Evolutionary conservation across 2,113 vertebrate species (phyloP), one percentile per base, ranked within the genome.

Genomic region (Lota lota): DNA sequence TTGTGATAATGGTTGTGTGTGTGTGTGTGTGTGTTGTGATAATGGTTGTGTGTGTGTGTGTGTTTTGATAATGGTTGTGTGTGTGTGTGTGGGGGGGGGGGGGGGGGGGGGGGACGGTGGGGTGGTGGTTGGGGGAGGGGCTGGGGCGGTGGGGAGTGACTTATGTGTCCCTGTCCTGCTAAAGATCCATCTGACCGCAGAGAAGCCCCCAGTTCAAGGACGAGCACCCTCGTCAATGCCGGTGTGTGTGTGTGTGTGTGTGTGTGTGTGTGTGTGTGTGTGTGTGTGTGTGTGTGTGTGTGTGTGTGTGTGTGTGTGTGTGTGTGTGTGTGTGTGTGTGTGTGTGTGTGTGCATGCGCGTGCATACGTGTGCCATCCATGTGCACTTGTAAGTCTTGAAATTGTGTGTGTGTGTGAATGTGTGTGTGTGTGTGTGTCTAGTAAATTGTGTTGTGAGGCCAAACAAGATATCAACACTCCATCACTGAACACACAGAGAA

Each of bases 201-300:
- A 59, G 74, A 58, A 63, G 75, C 78, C 72, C 66, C 24, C 68
- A 16, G 83, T 84, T 91, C 87, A 89, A 89, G 89, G 89, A 85
- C 84, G 22, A 51, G 54, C 36, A 64, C 60, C 22, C 66, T 22
- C 63, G 17, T 14, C 17, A 28, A 22, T 64, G 63, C 18, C 18
- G 1, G 33, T 21, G 50, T 22, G 64, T 22, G 64, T 33, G 51
- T 57, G 16, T 67, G 64, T 54, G 64, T 54, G 50, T 66, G 50
- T 50, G 63, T 50, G 12, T 47, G 12, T 14, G 12, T 47, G 40
- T 40, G 36, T 40, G 20, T 18, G 40, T 53, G 63, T 21, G 33
- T 64, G 63, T 64, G 65, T 67, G 51, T 57, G 51, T 57, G 21
- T 67, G 65, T 28, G 40, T 64, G 33, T 50, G 47, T 22, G 64